A percentile compares a stretch with the other conserved stretches of the same genome.
Conservation (phyloP, 1,140 invertebrate genomes). For the Harlomillsia oculata region DNA sequence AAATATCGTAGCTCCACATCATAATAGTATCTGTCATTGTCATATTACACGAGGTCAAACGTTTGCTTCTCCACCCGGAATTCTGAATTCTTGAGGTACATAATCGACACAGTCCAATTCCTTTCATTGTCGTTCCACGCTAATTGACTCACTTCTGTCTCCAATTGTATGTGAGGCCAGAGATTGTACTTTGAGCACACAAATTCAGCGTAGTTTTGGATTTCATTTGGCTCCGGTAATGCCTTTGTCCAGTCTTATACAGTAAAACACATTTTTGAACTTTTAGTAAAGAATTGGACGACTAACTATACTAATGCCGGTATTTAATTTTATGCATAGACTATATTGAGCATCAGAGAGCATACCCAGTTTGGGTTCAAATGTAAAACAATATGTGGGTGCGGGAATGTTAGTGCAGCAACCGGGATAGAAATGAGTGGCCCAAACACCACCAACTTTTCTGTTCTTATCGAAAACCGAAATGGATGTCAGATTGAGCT, state of each 20-base stretch:
- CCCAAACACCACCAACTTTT: conserved; percentile 27
- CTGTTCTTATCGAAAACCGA: conserved; percentile 19
- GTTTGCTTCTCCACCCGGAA: neutral
- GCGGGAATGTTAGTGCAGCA: conserved; percentile 20
- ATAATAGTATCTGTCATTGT: neutral
- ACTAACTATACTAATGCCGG: neutral
- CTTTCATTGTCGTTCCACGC: conserved; percentile 11
- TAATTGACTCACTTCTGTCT: conserved; percentile 9
- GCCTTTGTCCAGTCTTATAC: conserved; percentile 19
- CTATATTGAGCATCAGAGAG: neutral
- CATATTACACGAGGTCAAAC: neutral
- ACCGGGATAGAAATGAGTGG: conserved; percentile 26
- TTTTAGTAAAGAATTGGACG: neutral
- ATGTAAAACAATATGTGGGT: conserved; percentile 25
- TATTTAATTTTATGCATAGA: neutral
- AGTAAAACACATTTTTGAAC: neutral
- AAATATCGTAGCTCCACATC: neutral
- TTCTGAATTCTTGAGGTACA: neutral
- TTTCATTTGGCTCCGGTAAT: conserved; percentile 22
- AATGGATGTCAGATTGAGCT: conserved; percentile 16
- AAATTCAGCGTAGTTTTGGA: conserved; percentile 8
- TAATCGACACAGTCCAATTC: conserved; percentile 11
- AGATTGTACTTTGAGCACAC: conserved; percentile 17
- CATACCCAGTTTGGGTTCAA: conserved; percentile 31
- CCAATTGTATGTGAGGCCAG: conserved; percentile 11